These are phyloP conservation scores for Thyatira batis DNA, from an alignment of 2,888 invertebrate species.

Conservation along the genomic window DNA sequence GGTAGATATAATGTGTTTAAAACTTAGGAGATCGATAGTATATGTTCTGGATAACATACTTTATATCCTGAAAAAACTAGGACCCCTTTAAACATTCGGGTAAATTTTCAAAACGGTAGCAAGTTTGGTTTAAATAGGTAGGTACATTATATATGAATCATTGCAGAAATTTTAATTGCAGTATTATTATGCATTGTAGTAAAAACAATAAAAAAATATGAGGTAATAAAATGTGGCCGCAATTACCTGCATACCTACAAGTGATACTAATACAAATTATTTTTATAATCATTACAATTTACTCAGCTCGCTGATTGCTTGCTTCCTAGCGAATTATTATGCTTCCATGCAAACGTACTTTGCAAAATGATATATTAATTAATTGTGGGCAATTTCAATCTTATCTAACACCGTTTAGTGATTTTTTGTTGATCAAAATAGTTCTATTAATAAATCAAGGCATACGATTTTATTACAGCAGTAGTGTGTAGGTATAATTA, in stretches of 20 bases:
- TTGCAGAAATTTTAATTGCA: neutral
- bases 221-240: neutral
- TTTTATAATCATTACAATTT: neutral
- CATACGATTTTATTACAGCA: no score
- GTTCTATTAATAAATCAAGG: neutral
- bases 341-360: neutral
- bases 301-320: neutral
- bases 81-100: no score
- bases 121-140: no score
- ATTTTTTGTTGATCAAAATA: neutral
- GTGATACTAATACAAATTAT: neutral
- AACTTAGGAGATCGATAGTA: no score
- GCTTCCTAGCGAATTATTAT: neutral
- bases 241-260: neutral
- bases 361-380: neutral
- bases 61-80: no score
- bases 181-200: neutral
- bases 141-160: neutral
- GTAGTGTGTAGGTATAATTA: no score
- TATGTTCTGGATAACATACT: no score
- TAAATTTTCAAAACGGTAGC: no score
- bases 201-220: neutral
- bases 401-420: neutral
- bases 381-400: neutral
- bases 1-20: no score